Base-by-base conservation (phyloP, 2,113 vertebrate species). In the Leuciscus idus region DNA sequence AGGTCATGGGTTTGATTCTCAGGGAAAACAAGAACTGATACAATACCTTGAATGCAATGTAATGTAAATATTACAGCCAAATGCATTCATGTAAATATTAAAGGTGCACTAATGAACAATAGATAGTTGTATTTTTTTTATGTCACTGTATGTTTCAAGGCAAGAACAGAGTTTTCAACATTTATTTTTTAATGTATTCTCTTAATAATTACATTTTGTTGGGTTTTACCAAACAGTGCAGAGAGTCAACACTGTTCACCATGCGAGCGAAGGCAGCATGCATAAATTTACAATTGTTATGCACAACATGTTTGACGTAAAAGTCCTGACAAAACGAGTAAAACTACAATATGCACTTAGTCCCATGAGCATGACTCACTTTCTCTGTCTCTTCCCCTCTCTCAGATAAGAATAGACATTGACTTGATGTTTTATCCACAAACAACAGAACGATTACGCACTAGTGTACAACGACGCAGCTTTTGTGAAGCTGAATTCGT, bases 341-440 rank as follows among this genome's bases (percentile, higher is more conserved):
- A 52, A 83, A 70, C 46, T 21, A n/a, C 43, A 83, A 83, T 83
- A 70, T 55, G 64, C 64, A n/a, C 64, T 83, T 28, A 81, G 26
- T 81, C 79, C 43, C 43, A 83, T 83, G 28, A 55, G 26, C 46
- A n/a, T 83, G 81, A 83, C 68, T 84, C 82, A 73, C 12, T 57
- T 43, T 73, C 21, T 39, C 21, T 73, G 17, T 84, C 48, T 70
- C 19, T 57, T 8, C 55, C 19, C 21, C 55, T 55, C 9, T 72
- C 81, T 72, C 64, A 57, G 66, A 73, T n/a, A 84, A 72, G 52
- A 84, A 73, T 84, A 84, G 82, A 70, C 46, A 36, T 55, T 23
- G 19, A 26, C 68, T 84, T 74, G 68, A 84, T 73, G 68, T 59
- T 73, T 73, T 59, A 84, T 73, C 50, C 68, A 2, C 30, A 74